Evolutionary conservation across 2,888 invertebrate genomes (phyloP).

Genomic region (Boloria selene): DNA sequence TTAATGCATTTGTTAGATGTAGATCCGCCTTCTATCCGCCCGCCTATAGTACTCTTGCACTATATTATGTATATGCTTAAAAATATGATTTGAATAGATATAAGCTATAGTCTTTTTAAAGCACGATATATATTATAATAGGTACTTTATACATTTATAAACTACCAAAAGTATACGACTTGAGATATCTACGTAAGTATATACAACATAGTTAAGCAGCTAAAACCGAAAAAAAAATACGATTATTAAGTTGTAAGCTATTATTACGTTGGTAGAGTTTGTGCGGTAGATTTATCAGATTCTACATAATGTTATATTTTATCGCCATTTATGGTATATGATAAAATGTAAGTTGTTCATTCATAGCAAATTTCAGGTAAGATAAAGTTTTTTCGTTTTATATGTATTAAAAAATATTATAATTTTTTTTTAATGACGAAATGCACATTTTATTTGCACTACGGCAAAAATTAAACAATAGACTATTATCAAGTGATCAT

Average conservation of each 20-base stretch:
- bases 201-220: conserved; percentile 1
- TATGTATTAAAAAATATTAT: neutral
- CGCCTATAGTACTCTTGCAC: neutral
- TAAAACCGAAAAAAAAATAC: conserved; percentile 18
- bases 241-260: conserved; percentile 8
- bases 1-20: conserved; percentile 27
- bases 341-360: too few relatives aligned
- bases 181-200: neutral
- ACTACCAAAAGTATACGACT: neutral
- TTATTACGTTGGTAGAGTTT: neutral
- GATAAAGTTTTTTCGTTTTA: neutral
- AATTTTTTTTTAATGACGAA: too few relatives aligned
- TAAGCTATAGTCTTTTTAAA: too few relatives aligned
- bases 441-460: too few relatives aligned
- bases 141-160: neutral
- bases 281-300: neutral
- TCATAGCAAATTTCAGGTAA: neutral
- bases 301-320: neutral
- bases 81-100: too few relatives aligned
- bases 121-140: neutral
- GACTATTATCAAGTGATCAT: too few relatives aligned
- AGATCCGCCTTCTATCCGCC: conserved; percentile 34
- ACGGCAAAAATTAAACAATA: too few relatives aligned
- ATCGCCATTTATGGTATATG: too few relatives aligned
- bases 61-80: neutral